A percentile compares a stretch with the other conserved stretches of the same genome.
These are phyloP conservation scores for Perdita meconis DNA, from an alignment of 2,888 invertebrate genomes.

Conservation along the genomic window DNA sequence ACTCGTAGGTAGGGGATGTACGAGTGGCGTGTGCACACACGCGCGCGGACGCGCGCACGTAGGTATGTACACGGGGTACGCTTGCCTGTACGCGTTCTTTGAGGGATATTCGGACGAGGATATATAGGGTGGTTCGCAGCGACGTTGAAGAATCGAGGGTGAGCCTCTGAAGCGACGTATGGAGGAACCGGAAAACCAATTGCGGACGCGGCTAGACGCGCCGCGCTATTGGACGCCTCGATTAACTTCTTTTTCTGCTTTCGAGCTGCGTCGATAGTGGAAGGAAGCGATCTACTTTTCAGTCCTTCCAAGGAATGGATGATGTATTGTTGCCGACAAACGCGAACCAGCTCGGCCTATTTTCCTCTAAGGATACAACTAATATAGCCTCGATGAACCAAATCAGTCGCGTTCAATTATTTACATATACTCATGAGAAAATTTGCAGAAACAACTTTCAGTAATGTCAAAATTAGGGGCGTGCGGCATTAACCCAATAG, in stretches of 20 bases:
- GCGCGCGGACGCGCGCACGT: too few relatives aligned
- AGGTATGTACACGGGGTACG: not conserved
- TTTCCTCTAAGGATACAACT: too few relatives aligned
- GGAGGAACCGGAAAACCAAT: conserved; percentile 48
- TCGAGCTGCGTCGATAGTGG: not conserved
- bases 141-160: conserved; percentile 49
- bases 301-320: not conserved
- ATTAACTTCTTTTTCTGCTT: conserved; percentile 28
- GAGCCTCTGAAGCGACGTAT: conserved; percentile 45
- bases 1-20: conserved; percentile 42
- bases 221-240: conserved; percentile 26
- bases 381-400: too few relatives aligned
- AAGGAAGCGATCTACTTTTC: not conserved
- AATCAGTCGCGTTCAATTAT: too few relatives aligned
- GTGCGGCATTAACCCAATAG: too few relatives aligned
- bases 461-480: too few relatives aligned
- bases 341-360: too few relatives aligned
- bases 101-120: conserved; percentile 58
- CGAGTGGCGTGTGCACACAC: conserved; percentile 5
- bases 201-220: conserved; percentile 37
- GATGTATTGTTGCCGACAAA: too few relatives aligned
- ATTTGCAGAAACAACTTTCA: too few relatives aligned
- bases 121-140: conserved; percentile 54
- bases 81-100: conserved; percentile 43
- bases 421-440: too few relatives aligned